phyloP scores from a whole-genome alignment of 2,888 invertebrate genomes.

The Netelia melanura region DNA sequence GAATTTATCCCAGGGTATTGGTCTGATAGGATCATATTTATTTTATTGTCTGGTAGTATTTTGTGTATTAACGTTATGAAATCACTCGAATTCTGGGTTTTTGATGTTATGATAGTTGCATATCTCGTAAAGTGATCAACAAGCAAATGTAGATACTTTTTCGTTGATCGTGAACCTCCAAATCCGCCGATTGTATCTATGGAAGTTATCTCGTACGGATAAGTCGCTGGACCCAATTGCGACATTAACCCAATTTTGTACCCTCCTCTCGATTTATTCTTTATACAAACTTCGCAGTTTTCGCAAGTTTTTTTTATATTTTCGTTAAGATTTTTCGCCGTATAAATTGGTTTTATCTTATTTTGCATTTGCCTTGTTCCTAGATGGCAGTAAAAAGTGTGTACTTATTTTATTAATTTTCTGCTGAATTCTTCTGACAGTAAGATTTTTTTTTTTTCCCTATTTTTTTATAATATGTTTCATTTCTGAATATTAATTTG shows the following conservation, averaged over 20 bases:
- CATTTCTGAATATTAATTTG: constrained; percentile 55
- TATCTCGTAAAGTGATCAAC: constrained; percentile 74
- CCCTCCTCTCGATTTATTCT: constrained; percentile 8
- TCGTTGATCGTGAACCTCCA: constrained; percentile 71
- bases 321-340: constrained; percentile 59
- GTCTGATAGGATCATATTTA: constrained; percentile 68
- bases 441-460: constrained; percentile 28
- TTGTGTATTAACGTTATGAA: constrained; percentile 71
- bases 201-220: neutral
- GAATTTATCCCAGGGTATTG: constrained; percentile 74
- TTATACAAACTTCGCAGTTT: constrained; percentile 3
- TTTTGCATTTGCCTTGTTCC: constrained; percentile 40
- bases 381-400: constrained; percentile 64
- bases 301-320: constrained; percentile 64
- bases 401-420: constrained; percentile 10
- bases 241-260: neutral
- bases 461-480: constrained; percentile 61
- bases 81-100: constrained; percentile 70
- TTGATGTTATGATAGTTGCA: constrained; percentile 71
- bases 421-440: constrained; percentile 29
- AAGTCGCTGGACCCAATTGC: neutral
- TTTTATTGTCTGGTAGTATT: constrained; percentile 43
- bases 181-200: constrained; percentile 8
- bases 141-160: constrained; percentile 73
- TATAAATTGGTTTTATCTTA: neutral